Conservation (phyloP, 1,140 invertebrate species). For the Dryas iulia region DNA sequence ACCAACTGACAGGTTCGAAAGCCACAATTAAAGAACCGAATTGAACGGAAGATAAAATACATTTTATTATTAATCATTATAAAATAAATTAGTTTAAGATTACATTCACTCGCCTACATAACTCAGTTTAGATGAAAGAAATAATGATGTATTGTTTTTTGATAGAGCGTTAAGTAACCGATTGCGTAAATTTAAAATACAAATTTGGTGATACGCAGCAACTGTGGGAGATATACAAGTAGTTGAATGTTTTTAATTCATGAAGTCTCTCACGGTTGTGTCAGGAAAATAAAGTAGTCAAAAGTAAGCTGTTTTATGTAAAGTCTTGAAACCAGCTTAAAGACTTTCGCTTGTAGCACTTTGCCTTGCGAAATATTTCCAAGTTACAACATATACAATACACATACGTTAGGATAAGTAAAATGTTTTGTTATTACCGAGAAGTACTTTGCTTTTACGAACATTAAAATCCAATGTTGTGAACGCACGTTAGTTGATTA, state of each 20-base stretch:
- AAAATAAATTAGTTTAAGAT: slow-evolving; percentile 30
- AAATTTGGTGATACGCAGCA: background rate
- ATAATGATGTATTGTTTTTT: slow-evolving; percentile 26
- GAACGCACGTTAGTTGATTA: background rate
- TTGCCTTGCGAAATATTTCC: slow-evolving; percentile 16
- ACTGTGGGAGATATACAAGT: background rate
- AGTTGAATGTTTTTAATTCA: background rate
- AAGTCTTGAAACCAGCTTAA: slow-evolving; percentile 15
- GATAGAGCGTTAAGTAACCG: background rate
- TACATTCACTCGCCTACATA: slow-evolving; percentile 25
- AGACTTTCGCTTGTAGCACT: slow-evolving; percentile 21
- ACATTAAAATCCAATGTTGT: background rate
- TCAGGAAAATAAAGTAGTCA: slow-evolving; percentile 9
- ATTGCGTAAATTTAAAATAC: background rate
- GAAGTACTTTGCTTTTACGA: background rate
- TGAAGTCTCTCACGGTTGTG: slow-evolving; percentile 13
- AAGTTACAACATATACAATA: background rate
- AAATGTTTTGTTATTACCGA: background rate
- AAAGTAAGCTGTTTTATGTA: slow-evolving; percentile 10
- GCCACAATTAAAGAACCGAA: too few relatives aligned
- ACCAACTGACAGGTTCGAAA: too few relatives aligned
- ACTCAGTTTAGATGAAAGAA: slow-evolving; percentile 12
- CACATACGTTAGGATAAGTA: background rate
- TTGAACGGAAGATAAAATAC: slow-evolving; percentile 16
- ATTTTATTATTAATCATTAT: slow-evolving; percentile 34